Evolutionary conservation across 2,888 invertebrate species (phyloP).

Genomic region (Tetranychus truncatus): DNA sequence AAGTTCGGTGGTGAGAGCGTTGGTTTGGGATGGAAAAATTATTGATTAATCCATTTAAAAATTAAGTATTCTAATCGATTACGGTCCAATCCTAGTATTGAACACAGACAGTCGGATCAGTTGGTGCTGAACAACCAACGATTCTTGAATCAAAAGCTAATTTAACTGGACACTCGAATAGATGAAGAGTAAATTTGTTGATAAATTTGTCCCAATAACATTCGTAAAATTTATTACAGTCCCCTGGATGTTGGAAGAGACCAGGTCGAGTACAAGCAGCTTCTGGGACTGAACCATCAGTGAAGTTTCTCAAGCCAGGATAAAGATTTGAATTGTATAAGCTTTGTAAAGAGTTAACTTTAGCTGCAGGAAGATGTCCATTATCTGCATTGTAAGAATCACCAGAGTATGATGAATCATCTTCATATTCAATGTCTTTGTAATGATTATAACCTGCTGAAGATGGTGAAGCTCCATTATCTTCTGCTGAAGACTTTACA

Average conservation of each 20-base stretch:
- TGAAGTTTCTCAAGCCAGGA: slow-evolving; percentile 14
- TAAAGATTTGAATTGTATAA: slow-evolving; percentile 12
- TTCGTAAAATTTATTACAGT: slow-evolving; percentile 62
- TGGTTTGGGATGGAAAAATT: too few species aligned
- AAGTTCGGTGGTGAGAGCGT: background rate
- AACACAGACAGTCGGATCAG: slow-evolving; percentile 22
- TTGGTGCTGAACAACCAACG: slow-evolving; percentile 62
- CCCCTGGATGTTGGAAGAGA: slow-evolving; percentile 48
- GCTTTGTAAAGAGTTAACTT: slow-evolving; percentile 7
- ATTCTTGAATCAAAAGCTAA: slow-evolving; percentile 53
- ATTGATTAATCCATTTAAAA: too few species aligned
- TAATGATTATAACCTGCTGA: slow-evolving; percentile 6
- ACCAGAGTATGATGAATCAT: slow-evolving; percentile 8
- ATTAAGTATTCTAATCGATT: background rate
- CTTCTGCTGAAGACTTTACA: background rate
- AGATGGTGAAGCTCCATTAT: background rate
- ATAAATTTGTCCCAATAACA: slow-evolving; percentile 61
- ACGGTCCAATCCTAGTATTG: background rate
- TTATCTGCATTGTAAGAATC: background rate
- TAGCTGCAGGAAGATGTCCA: slow-evolving; percentile 6
- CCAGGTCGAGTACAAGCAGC: slow-evolving; percentile 39
- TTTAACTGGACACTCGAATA: slow-evolving; percentile 59
- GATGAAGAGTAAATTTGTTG: slow-evolving; percentile 51
- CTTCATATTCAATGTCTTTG: slow-evolving; percentile 17
- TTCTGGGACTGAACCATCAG: slow-evolving; percentile 21